Evolutionary conservation across 1,140 invertebrate genomes (phyloP).

Genomic region (Pseudomyrmex pallidus): DNA sequence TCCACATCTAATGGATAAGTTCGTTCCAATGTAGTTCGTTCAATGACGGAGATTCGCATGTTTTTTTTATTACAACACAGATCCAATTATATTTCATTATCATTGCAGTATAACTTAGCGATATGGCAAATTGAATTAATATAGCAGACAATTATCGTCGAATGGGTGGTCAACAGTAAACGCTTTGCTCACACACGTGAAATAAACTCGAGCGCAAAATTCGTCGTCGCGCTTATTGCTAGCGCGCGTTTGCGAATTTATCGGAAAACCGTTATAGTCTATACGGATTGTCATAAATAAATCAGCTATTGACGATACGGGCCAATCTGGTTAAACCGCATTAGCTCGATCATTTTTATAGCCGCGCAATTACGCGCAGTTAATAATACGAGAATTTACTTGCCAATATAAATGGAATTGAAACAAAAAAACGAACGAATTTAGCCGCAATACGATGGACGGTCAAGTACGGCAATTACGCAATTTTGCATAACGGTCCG

Average conservation of each 20-base stretch:
- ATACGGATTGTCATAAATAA: slow-evolving; percentile 9
- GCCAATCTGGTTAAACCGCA: not conserved
- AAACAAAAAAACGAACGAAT: slow-evolving; percentile 41
- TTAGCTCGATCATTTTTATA: slow-evolving; percentile 20
- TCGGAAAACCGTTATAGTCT: slow-evolving; percentile 2
- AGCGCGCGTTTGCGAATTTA: slow-evolving; percentile 14
- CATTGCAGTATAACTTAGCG: not conserved
- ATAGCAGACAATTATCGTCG: not conserved
- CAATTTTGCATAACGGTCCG: slow-evolving; percentile 51
- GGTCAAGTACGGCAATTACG: slow-evolving; percentile 31
- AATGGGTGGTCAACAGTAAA: not conserved
- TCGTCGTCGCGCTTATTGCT: not conserved
- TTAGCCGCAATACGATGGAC: slow-evolving; percentile 10
- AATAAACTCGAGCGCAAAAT: slow-evolving; percentile 12
- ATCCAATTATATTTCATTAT: not conserved
- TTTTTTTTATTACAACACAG: too few species aligned
- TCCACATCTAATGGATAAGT: too few species aligned
- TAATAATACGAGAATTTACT: not conserved
- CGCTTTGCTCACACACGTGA: slow-evolving; percentile 5
- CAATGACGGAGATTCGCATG: too few species aligned
- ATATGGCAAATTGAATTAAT: not conserved
- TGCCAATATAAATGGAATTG: not conserved
- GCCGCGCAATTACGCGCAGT: not conserved
- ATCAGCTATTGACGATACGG: not conserved
- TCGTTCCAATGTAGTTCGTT: too few species aligned